phyloP scores from a whole-genome alignment of 2,113 vertebrate species.

The Phylloscopus trochiloides region DNA sequence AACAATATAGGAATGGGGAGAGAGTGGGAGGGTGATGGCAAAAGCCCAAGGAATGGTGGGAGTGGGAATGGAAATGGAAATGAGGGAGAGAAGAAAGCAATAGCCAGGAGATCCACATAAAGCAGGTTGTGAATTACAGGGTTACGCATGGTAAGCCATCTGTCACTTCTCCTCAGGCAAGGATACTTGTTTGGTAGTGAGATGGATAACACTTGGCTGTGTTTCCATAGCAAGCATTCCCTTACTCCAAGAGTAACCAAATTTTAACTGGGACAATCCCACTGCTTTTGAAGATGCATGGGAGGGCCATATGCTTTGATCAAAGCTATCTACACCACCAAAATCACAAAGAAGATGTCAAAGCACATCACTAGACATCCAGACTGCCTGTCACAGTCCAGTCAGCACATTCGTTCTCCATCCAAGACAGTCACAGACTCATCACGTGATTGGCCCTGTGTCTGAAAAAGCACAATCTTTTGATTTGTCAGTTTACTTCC shows the following conservation, averaged over 20 bases:
- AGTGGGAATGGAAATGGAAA: constrained; percentile 63
- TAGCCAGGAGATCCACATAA: constrained; percentile 50
- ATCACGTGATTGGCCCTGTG: background rate
- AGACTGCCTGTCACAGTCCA: constrained; percentile 46
- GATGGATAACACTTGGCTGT: constrained; percentile 22
- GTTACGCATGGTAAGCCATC: constrained; percentile 54
- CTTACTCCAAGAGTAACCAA: constrained; percentile 4
- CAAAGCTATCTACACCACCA: constrained; percentile 16
- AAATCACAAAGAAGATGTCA: constrained; percentile 56
- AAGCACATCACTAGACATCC: constrained; percentile 18
- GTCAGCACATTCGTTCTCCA: constrained; percentile 1
- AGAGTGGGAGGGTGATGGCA: constrained; percentile 50
- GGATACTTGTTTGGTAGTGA: constrained; percentile 3
- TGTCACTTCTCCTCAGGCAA: constrained; percentile 40
- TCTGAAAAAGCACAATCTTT: background rate
- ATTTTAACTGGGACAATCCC: background rate
- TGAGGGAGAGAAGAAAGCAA: constrained; percentile 46
- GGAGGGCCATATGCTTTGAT: constrained; percentile 24
- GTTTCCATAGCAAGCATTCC: constrained; percentile 15
- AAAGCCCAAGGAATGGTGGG: constrained; percentile 32
- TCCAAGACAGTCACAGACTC: background rate
- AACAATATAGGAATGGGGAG: background rate
- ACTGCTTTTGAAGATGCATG: background rate
- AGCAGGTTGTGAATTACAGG: constrained; percentile 56
- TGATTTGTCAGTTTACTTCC: background rate